phyloP scores from a whole-genome alignment of 2,797 vertebrate genomes.

The Enteromius trimaculatus region DNA sequence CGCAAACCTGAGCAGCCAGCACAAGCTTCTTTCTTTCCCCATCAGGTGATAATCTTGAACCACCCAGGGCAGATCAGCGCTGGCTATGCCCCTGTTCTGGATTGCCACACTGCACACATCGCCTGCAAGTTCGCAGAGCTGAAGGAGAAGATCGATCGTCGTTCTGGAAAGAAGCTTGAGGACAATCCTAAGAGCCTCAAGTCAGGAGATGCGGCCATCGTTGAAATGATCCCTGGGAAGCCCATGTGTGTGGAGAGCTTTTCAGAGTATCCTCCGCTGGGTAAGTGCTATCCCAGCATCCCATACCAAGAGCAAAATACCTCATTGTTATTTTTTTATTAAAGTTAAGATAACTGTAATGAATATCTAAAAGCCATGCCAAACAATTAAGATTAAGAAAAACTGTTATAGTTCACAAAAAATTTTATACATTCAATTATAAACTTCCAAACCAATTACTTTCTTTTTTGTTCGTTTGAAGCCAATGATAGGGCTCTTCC shows the following conservation, averaged over 20 bases:
- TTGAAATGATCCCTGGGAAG: slow-evolving; percentile 93
- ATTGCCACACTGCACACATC: slow-evolving; percentile 94
- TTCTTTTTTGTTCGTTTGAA: neutral
- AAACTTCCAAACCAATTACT: neutral
- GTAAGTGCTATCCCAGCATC: slow-evolving; percentile 71
- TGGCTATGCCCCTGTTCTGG: slow-evolving; percentile 93
- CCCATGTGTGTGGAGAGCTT: slow-evolving; percentile 97
- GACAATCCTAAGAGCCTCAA: slow-evolving; percentile 91
- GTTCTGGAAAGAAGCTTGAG: slow-evolving; percentile 93
- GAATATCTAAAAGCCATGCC: neutral
- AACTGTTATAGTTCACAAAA: neutral
- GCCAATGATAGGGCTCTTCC: neutral
- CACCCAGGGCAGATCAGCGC: slow-evolving; percentile 93
- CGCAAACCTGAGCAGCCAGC: neutral
- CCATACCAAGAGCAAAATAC: neutral
- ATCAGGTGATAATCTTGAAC: slow-evolving; percentile 92
- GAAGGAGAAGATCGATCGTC: slow-evolving; percentile 93
- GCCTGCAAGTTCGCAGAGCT: slow-evolving; percentile 93
- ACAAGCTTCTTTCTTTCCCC: neutral
- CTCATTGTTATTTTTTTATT: neutral
- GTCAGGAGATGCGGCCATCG: slow-evolving; percentile 92
- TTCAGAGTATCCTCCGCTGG: slow-evolving; percentile 92
- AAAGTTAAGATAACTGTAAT: neutral
- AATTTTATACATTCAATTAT: neutral
- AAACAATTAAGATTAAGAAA: neutral